Conservation (phyloP, 1,140 invertebrate species). For the Arion vulgaris region DNA sequence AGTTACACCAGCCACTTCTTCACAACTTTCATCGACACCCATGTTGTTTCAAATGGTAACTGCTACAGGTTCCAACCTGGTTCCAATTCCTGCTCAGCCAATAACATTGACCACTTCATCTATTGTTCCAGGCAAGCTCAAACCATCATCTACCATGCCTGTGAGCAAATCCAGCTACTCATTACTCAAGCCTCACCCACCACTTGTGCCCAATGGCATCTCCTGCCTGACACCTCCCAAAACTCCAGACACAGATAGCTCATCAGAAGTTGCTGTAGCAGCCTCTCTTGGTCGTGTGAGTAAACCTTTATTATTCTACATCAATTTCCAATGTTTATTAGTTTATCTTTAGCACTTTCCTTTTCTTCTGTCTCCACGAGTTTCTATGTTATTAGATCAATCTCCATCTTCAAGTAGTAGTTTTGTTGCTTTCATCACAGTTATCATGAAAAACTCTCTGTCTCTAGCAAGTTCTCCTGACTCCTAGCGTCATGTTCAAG, state of each 20-base stretch:
- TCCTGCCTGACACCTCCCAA: slow-evolving; percentile 38
- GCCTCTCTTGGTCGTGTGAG: slow-evolving; percentile 24
- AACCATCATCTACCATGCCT: background rate
- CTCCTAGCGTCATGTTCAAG: no score
- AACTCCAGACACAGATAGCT: slow-evolving; percentile 18
- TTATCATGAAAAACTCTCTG: no score
- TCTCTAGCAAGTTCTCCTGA: no score
- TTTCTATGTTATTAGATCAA: no score
- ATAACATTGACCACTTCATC: slow-evolving; percentile 16
- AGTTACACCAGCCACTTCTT: background rate
- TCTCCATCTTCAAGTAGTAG: no score
- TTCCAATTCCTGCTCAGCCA: slow-evolving; percentile 20
- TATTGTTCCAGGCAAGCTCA: slow-evolving; percentile 26
- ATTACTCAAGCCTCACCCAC: slow-evolving; percentile 14
- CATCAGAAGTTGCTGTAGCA: slow-evolving; percentile 30
- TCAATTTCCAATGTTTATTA: no score
- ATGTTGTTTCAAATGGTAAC: slow-evolving; percentile 37
- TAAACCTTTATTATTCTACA: background rate
- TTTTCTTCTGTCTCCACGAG: no score
- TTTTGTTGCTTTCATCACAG: no score
- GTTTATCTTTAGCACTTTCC: no score
- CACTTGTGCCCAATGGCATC: slow-evolving; percentile 25
- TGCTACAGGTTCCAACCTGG: slow-evolving; percentile 9
- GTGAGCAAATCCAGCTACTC: slow-evolving; percentile 2
- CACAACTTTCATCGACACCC: slow-evolving; percentile 17